A percentile compares a stretch with the other conserved stretches of the same genome.
Evolutionary conservation across 2,797 vertebrate genomes (phyloP).

Genomic region (Chloroceryle inda): DNA sequence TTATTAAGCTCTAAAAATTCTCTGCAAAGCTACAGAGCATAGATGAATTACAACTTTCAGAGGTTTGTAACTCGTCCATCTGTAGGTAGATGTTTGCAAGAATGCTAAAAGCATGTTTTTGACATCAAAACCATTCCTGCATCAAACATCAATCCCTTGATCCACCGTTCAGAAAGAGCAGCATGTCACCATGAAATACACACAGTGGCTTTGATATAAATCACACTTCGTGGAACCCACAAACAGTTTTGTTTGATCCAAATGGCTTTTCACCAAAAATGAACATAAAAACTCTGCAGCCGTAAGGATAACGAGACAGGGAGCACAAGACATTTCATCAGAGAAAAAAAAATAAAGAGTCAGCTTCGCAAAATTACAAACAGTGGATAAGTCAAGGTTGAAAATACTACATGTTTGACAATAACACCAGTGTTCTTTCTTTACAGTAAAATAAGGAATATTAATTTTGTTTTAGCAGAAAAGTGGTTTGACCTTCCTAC

Average conservation of each 20-base stretch:
- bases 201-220: neutral
- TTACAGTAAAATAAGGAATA: neutral
- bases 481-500: neutral
- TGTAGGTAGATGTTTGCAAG: neutral
- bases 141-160: neutral
- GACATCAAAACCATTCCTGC: neutral
- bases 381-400: neutral
- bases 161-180: neutral
- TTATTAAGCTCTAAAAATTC: neutral
- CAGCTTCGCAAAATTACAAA: neutral
- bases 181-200: fast-evolving
- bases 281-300: neutral
- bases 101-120: neutral
- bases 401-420: neutral
- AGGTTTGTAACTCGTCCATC: neutral
- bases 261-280: neutral
- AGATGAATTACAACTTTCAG: neutral
- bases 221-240: neutral
- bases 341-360: neutral
- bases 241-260: neutral
- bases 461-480: neutral
- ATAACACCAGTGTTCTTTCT: neutral
- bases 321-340: neutral
- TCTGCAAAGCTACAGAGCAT: neutral
- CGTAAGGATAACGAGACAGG: neutral